Evolutionary conservation across 2,888 invertebrate genomes (phyloP).

Genomic region (Drosophila incognita): DNA sequence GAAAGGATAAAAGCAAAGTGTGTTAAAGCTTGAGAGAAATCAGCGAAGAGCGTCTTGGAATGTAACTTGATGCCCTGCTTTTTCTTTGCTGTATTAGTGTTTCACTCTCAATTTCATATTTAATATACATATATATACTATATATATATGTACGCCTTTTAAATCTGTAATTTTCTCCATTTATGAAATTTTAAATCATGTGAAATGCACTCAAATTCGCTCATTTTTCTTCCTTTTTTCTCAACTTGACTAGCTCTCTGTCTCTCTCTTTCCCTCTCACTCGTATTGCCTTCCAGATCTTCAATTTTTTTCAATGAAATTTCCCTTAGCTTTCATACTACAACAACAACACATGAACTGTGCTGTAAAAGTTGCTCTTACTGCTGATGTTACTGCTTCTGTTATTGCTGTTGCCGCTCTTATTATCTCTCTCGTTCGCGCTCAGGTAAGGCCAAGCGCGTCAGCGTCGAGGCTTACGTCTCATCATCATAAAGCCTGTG

Average conservation of each 20-base stretch:
- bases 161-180: conserved; percentile 26
- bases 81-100: not conserved
- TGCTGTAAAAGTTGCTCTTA: conserved; percentile 11
- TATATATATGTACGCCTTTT: not conserved
- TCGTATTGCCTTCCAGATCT: conserved; percentile 4
- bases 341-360: conserved; percentile 50
- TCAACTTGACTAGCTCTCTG: not conserved
- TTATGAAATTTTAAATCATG: not conserved
- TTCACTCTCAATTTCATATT: not conserved
- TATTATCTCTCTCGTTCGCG: not conserved
- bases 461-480: conserved; percentile 38
- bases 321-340: conserved; percentile 3
- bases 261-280: not conserved
- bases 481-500: conserved; percentile 64
- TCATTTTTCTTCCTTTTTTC: not conserved
- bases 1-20: conserved; percentile 20
- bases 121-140: not conserved
- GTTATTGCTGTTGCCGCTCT: not conserved
- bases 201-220: not conserved
- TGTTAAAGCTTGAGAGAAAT: not conserved
- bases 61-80: not conserved
- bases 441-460: conserved; percentile 44
- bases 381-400: conserved; percentile 7
- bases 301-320: conserved; percentile 26
- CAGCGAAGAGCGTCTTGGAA: not conserved